phyloP scores from a whole-genome alignment of 2,888 invertebrate species.

The Microctonus hyperodae region DNA sequence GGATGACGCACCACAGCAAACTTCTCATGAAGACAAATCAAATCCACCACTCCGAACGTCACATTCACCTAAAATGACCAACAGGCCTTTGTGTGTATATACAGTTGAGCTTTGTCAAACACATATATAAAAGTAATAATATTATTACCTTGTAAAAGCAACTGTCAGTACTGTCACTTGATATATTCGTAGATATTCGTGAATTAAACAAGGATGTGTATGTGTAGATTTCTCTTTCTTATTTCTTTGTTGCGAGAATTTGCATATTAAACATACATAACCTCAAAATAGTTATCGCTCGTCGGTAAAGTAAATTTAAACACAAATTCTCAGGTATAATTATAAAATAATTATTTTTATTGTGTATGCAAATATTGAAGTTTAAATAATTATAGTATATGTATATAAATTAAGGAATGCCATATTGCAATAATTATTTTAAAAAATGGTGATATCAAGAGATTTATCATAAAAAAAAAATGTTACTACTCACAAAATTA shows the following conservation, averaged over 20 bases:
- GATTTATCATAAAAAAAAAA: not conserved
- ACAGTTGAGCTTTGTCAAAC: not conserved
- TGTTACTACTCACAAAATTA: not conserved
- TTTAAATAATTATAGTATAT: conserved; percentile 9
- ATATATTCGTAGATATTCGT: not conserved
- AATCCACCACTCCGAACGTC: not conserved
- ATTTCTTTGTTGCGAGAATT: too few relatives aligned
- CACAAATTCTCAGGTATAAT: not conserved
- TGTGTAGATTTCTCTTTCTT: too few relatives aligned
- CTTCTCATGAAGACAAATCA: not conserved
- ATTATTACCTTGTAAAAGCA: not conserved
- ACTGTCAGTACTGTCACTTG: conserved; percentile 7
- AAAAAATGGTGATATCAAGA: conserved; percentile 4
- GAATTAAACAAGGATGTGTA: not conserved
- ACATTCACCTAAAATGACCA: not conserved
- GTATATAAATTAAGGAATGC: conserved; percentile 41
- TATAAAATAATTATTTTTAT: conserved; percentile 6
- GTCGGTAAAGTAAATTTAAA: not conserved
- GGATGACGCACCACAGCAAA: conserved; percentile 13
- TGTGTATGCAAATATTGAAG: not conserved
- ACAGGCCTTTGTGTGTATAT: not conserved
- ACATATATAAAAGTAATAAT: not conserved
- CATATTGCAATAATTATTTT: conserved; percentile 32
- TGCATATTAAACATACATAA: not conserved
- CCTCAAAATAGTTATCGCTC: not conserved